These are phyloP conservation scores for Timema podura DNA, from an alignment of 2,888 invertebrate genomes.

Conservation along the genomic window DNA sequence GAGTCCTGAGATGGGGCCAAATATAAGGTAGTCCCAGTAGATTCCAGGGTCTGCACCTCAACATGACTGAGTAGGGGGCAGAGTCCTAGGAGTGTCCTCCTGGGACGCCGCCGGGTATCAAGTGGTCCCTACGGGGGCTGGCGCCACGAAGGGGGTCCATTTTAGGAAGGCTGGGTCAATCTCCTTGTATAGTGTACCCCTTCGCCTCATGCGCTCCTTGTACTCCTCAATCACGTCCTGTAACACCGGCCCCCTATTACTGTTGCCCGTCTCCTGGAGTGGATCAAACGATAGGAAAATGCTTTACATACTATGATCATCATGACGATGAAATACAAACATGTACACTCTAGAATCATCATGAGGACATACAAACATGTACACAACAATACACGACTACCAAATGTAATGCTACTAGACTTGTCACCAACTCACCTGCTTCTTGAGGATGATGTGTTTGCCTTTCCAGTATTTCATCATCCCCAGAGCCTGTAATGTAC, in stretches of 20 bases:
- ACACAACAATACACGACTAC: no score
- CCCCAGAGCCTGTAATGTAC: slow-evolving; percentile 91
- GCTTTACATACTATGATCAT: no score
- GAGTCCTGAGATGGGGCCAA: no score
- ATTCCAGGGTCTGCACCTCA: no score
- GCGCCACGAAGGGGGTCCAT: slow-evolving; percentile 77
- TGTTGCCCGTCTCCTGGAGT: no score
- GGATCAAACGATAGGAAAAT: no score
- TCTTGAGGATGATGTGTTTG: slow-evolving; percentile 92
- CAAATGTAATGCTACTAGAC: no score
- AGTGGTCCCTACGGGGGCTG: slow-evolving; percentile 43
- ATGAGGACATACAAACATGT: no score
- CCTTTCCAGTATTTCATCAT: slow-evolving; percentile 99
- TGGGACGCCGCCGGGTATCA: slow-evolving; percentile 23
- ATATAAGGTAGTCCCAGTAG: no score
- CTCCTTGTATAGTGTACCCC: slow-evolving; percentile 73
- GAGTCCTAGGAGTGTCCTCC: slow-evolving; percentile 10
- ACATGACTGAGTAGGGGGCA: not conserved
- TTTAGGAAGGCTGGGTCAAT: slow-evolving; percentile 83
- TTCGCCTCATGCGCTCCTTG: slow-evolving; percentile 72
- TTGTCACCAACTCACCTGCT: slow-evolving; percentile 60
- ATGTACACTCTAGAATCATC: no score
- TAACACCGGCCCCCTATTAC: slow-evolving; percentile 26
- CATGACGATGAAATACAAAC: no score
- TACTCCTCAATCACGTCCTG: slow-evolving; percentile 93